phyloP scores from a whole-genome alignment of 1,140 invertebrate genomes.

The Drosophila lacertosa region DNA sequence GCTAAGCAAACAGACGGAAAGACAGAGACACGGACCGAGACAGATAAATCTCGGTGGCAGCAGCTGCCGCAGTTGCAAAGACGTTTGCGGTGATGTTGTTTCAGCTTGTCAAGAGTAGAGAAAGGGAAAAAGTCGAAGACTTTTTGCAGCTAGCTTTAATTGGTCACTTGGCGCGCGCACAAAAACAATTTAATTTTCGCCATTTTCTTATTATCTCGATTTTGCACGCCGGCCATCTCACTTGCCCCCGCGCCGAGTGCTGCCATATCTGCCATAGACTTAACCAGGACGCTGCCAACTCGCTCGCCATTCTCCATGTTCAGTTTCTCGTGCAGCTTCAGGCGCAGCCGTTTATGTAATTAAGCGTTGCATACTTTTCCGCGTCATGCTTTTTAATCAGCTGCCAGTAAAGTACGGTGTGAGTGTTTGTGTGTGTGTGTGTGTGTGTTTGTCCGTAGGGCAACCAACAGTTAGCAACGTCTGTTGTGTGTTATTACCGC shows the following conservation, averaged over 20 bases:
- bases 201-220: conserved; percentile 80
- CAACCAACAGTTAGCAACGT: conserved; percentile 23
- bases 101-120: conserved; percentile 28
- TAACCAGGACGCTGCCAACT: conserved; percentile 10
- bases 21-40: not conserved
- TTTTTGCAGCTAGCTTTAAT: conserved; percentile 73
- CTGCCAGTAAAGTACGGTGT: conserved; percentile 24
- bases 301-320: conserved; percentile 12
- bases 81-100: conserved; percentile 36
- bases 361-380: conserved; percentile 66
- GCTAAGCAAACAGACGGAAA: conserved; percentile 65
- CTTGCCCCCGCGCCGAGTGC: conserved; percentile 6
- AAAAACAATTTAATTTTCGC: conserved; percentile 80
- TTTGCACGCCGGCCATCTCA: conserved; percentile 54
- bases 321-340: conserved; percentile 20
- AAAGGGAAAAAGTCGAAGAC: conserved; percentile 29
- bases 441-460: conserved; percentile 4
- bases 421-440: conserved; percentile 8
- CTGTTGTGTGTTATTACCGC: conserved; percentile 73
- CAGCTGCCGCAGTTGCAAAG: conserved; percentile 5
- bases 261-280: conserved; percentile 22
- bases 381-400: conserved; percentile 51
- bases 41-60: conserved; percentile 60
- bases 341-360: conserved; percentile 67
- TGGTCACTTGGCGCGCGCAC: conserved; percentile 74